These are phyloP conservation scores for Pycnomerus fuliginosus DNA, from an alignment of 2,888 invertebrate species.

Conservation along the genomic window DNA sequence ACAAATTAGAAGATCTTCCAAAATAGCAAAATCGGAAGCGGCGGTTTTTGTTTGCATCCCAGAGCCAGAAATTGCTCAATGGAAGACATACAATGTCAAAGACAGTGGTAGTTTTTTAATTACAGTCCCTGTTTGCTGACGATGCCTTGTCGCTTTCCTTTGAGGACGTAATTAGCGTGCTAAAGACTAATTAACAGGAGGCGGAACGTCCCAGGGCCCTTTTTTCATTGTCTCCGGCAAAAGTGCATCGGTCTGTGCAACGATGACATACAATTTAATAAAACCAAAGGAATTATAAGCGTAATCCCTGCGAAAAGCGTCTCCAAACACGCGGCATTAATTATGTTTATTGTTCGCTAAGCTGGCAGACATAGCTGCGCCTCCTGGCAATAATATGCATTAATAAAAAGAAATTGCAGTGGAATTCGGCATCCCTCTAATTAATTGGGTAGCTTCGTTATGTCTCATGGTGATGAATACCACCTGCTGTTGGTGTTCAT, in stretches of 20 bases:
- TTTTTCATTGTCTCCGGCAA: constrained; percentile 30
- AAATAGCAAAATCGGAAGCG: background rate
- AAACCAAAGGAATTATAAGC: constrained; percentile 33
- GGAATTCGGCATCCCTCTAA: too few relatives aligned
- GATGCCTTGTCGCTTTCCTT: constrained; percentile 37
- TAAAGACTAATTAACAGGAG: constrained; percentile 40
- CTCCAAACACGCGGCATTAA: constrained; percentile 22
- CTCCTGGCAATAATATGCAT: too few relatives aligned
- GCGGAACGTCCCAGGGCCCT: constrained; percentile 30
- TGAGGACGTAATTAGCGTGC: constrained; percentile 43
- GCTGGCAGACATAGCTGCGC: too few relatives aligned
- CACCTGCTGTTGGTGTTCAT: too few relatives aligned
- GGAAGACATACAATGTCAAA: constrained; percentile 7
- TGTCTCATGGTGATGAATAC: too few relatives aligned
- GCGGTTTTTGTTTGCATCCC: too few relatives aligned
- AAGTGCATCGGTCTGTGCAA: constrained; percentile 34
- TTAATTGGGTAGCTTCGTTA: too few relatives aligned
- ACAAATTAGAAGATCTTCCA: background rate
- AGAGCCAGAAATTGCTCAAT: too few relatives aligned
- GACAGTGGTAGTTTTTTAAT: constrained; percentile 35
- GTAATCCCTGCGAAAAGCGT: constrained; percentile 26
- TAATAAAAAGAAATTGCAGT: too few relatives aligned
- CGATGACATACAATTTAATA: constrained; percentile 27
- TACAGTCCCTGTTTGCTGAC: constrained; percentile 35
- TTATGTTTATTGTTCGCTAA: constrained; percentile 21